Conservation (phyloP, 2,113 vertebrate species). For the Phrynosoma blainvillii region DNA sequence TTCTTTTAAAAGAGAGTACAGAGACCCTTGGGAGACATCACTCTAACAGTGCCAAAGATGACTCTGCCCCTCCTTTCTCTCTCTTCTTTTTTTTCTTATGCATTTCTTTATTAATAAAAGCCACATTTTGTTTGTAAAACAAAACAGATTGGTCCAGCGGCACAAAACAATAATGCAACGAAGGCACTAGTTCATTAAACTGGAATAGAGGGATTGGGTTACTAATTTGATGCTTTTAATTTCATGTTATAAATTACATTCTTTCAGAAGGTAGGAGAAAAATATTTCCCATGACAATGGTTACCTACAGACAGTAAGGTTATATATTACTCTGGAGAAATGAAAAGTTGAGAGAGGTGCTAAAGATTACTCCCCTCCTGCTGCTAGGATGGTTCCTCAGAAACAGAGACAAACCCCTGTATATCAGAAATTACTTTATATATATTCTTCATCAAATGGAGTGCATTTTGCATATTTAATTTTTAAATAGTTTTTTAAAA, state of each 20-base stretch:
- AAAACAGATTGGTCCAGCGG: constrained; percentile 75
- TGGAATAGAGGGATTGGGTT: constrained; percentile 79
- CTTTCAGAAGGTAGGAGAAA: constrained; percentile 70
- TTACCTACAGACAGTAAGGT: constrained; percentile 62
- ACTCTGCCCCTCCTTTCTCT: constrained; percentile 45
- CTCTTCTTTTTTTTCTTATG: constrained; percentile 61
- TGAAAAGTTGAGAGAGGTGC: constrained; percentile 46
- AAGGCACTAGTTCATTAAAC: constrained; percentile 78
- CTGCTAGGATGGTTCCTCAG: constrained; percentile 31
- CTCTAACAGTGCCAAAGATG: constrained; percentile 74
- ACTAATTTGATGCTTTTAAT: constrained; percentile 80
- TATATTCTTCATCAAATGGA: background rate
- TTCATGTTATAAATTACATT: constrained; percentile 74
- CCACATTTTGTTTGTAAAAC: constrained; percentile 70
- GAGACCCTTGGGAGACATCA: constrained; percentile 73
- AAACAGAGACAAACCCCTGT: constrained; percentile 28
- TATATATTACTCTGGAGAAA: constrained; percentile 48
- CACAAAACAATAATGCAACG: constrained; percentile 80
- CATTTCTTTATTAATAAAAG: constrained; percentile 81
- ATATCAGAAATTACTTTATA: constrained; percentile 47
- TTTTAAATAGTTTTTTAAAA: constrained; percentile 21
- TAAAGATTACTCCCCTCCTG: constrained; percentile 32
- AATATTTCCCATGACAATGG: constrained; percentile 65
- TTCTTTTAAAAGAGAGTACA: constrained; percentile 79
- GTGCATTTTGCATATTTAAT: background rate